A percentile compares a stretch with the other conserved stretches of the same genome.
Conservation (phyloP, 2,113 vertebrate genomes). For the Melanotaenia duboulayi region DNA sequence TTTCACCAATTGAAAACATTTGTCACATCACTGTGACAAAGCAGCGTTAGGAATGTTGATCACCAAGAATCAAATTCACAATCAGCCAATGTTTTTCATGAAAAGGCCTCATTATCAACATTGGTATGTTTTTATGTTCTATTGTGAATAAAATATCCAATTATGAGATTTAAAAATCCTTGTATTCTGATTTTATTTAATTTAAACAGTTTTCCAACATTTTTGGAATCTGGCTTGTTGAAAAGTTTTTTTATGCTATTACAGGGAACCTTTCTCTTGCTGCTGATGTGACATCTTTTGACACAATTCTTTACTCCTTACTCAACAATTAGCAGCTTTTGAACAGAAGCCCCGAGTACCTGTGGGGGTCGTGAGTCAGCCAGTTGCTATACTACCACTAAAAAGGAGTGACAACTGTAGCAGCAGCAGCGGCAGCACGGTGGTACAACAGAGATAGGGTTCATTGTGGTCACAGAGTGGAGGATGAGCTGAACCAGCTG, state of each 20-base stretch:
- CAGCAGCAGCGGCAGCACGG: slow-evolving; percentile 45
- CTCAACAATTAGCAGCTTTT: slow-evolving; percentile 38
- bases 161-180: too few species aligned
- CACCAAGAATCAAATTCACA: too few species aligned
- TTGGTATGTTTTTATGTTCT: too few species aligned
- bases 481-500: slow-evolving; percentile 55
- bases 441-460: slow-evolving; percentile 54
- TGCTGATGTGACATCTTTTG: slow-evolving; percentile 20
- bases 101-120: too few species aligned
- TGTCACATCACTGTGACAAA: too few species aligned
- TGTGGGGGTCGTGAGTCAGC: slow-evolving; percentile 54
- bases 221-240: too few species aligned
- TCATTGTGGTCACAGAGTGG: slow-evolving; percentile 23
- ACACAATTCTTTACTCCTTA: slow-evolving; percentile 33
- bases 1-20: too few species aligned
- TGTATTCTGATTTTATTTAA: too few species aligned
- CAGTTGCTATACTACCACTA: slow-evolving; percentile 69
- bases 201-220: too few species aligned
- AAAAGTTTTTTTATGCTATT: not conserved
- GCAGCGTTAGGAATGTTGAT: too few species aligned
- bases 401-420: slow-evolving; percentile 77
- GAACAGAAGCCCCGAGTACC: slow-evolving; percentile 25
- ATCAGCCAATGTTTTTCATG: too few species aligned
- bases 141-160: too few species aligned
- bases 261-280: not conserved